Percentiles rank a stretch among this genome's conserved stretches.
These are phyloP conservation scores for Holacanthella duospinosa DNA, from an alignment of 2,888 invertebrate genomes.

Conservation along the genomic window DNA sequence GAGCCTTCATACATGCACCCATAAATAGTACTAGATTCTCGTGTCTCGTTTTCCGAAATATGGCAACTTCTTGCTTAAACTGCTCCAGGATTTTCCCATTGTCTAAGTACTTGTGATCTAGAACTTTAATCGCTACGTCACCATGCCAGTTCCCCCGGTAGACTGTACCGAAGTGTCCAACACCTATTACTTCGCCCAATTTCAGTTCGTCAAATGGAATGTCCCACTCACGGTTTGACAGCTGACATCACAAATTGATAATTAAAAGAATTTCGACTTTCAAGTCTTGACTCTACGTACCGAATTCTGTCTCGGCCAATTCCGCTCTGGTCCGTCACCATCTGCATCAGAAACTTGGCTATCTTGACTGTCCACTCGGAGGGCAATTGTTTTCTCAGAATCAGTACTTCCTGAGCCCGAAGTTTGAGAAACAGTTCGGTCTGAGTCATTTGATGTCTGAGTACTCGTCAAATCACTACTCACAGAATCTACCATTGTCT, in stretches of 20 bases:
- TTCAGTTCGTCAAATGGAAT: conserved; percentile 91
- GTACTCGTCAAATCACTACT: conserved; percentile 29
- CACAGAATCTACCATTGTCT: conserved; percentile 9
- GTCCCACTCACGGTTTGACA: conserved; percentile 92
- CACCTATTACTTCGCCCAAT: conserved; percentile 76
- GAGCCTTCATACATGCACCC: conserved; percentile 99
- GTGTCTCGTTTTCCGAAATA: conserved; percentile 93
- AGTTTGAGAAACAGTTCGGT: conserved; percentile 44
- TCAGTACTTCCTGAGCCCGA: conserved; percentile 66
- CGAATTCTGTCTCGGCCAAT: conserved; percentile 46
- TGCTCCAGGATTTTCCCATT: conserved; percentile 78
- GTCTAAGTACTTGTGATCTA: conserved; percentile 81
- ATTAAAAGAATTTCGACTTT: background rate
- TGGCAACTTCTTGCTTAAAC: conserved; percentile 90
- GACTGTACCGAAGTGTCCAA: conserved; percentile 87
- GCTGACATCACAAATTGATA: conserved; percentile 43
- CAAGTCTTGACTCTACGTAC: conserved; percentile 42
- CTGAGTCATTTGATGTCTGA: conserved; percentile 44
- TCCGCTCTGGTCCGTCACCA: conserved; percentile 45
- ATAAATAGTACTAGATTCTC: conserved; percentile 97
- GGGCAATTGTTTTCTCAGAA: conserved; percentile 67
- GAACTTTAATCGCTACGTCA: conserved; percentile 89
- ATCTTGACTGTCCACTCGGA: conserved; percentile 69
- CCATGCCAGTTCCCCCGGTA: conserved; percentile 96
- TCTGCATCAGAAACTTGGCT: conserved; percentile 55